phyloP scores from a whole-genome alignment of 2,113 vertebrate genomes.

The Tenebrosternarchus preto region DNA sequence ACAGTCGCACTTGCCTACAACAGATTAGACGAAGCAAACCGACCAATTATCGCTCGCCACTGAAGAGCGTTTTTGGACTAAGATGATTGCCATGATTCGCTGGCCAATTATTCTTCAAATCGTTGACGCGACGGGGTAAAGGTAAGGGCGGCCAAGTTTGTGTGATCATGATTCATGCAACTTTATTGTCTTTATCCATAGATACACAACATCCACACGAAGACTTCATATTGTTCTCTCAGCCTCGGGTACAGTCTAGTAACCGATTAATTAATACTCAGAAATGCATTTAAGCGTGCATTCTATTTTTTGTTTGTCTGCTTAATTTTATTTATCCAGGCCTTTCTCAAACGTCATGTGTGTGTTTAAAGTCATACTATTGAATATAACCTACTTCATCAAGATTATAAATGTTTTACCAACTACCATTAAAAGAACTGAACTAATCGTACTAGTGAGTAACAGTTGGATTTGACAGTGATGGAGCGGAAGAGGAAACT shows the following conservation, averaged over 20 bases:
- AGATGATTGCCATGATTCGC: conserved; percentile 60
- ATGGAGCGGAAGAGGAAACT: not conserved
- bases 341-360: too few relatives aligned
- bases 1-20: conserved; percentile 39
- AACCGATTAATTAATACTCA: too few relatives aligned
- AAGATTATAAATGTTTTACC: not conserved
- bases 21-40: conserved; percentile 52
- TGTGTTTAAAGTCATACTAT: not conserved
- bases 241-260: not conserved
- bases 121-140: conserved; percentile 23
- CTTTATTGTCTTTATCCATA: conserved; percentile 32
- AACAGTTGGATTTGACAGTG: not conserved
- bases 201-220: not conserved
- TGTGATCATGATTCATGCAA: conserved; percentile 25
- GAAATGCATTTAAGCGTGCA: too few relatives aligned
- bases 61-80: conserved; percentile 52
- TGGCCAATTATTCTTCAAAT: conserved; percentile 51
- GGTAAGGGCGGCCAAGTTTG: conserved; percentile 30
- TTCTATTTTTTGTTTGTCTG: not conserved
- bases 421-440: not conserved
- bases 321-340: not conserved
- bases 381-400: not conserved
- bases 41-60: conserved; percentile 61
- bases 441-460: not conserved
- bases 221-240: not conserved